Percentiles rank a stretch among this genome's conserved stretches.
These are phyloP conservation scores for Trichomalopsis sarcophagae DNA, from an alignment of 1,140 invertebrate genomes.

Conservation along the genomic window DNA sequence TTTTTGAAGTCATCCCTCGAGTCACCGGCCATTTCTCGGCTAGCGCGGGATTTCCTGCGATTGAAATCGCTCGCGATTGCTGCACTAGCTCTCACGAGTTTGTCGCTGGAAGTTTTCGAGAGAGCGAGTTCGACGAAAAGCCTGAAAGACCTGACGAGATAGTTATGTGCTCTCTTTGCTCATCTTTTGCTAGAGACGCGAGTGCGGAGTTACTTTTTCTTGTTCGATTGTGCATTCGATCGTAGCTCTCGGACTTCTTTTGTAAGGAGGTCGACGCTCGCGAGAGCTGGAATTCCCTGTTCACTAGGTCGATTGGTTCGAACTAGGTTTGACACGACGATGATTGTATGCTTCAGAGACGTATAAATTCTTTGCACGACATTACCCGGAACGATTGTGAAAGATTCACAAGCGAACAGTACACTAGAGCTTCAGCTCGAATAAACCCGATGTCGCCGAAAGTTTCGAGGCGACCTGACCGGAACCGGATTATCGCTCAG, in stretches of 20 bases:
- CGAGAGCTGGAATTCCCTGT: background rate
- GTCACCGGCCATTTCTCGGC: background rate
- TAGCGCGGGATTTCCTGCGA: background rate
- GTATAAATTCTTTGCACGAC: no score
- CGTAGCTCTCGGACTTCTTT: background rate
- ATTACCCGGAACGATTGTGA: no score
- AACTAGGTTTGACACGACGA: background rate
- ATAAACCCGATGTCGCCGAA: no score
- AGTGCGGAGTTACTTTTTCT: background rate
- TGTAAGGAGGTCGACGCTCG: background rate
- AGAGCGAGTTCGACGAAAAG: background rate
- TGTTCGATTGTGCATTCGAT: background rate
- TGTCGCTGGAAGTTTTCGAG: background rate
- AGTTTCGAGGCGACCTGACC: no score
- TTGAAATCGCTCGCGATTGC: background rate
- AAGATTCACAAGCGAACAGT: no score
- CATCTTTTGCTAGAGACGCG: background rate
- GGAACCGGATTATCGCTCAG: no score
- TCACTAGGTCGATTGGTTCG: background rate
- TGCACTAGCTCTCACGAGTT: background rate
- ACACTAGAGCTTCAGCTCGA: no score
- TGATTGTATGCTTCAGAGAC: background rate
- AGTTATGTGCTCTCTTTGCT: constrained; percentile 3
- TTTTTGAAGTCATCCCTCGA: background rate
- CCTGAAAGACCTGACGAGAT: background rate